A percentile compares a stretch with the other conserved stretches of the same genome.
Conservation (phyloP, 2,113 vertebrate species). For the Madoqua kirkii region DNA sequence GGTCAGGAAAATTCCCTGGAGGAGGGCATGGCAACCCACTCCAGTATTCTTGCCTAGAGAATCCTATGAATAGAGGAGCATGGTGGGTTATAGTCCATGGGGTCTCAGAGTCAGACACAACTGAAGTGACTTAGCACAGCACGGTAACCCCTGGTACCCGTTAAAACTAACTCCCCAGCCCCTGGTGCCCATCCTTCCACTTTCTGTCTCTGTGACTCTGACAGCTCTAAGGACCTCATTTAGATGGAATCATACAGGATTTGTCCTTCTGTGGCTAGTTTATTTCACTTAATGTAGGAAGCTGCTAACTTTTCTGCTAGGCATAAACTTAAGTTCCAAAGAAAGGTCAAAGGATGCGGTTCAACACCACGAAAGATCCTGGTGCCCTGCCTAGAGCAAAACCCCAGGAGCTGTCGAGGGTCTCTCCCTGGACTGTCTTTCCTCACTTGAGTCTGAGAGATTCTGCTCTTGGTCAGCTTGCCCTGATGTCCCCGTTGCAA, state of each 20-base stretch:
- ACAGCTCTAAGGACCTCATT: background rate
- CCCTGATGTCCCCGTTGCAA: background rate
- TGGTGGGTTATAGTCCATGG: background rate
- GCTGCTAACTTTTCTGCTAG: background rate
- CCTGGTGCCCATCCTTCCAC: background rate
- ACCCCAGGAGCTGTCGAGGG: background rate
- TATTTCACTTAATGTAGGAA: background rate
- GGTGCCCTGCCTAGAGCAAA: background rate
- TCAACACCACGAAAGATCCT: background rate
- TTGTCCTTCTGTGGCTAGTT: background rate
- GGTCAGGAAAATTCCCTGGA: background rate
- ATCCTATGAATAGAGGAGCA: background rate
- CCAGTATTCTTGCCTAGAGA: background rate
- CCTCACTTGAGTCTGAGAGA: background rate
- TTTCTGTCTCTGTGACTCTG: background rate
- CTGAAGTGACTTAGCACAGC: background rate
- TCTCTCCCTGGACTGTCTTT: background rate
- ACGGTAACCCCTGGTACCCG: background rate
- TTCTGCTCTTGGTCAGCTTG: background rate
- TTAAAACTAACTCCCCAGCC: background rate
- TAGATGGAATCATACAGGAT: background rate
- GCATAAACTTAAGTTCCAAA: background rate
- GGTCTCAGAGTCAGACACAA: background rate
- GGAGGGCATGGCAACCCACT: background rate
- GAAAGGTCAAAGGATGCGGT: background rate